Conservation (phyloP, 2,113 vertebrate species). For the Neolamprologus falcicula region DNA sequence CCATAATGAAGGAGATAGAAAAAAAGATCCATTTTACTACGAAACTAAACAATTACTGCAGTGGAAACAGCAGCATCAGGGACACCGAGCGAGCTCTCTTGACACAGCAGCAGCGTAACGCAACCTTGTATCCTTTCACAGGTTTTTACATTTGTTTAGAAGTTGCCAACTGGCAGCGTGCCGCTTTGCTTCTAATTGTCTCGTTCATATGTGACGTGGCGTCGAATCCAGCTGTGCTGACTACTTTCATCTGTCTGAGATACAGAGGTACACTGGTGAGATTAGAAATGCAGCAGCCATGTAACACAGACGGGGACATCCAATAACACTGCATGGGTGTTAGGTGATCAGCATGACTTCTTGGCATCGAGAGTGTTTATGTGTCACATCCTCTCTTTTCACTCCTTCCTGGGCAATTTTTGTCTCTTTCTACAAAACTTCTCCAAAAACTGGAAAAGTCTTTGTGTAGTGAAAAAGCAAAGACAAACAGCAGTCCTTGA, state of each 20-base stretch:
- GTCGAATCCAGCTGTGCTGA: neutral
- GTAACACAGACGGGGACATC: neutral
- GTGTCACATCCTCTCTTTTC: neutral
- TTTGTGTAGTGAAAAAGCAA: neutral
- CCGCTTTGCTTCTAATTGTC: neutral
- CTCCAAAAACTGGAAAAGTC: neutral
- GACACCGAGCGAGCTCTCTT: neutral
- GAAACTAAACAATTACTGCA: slow-evolving; percentile 34
- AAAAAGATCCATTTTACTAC: neutral
- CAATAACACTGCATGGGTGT: neutral
- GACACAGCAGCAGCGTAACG: neutral
- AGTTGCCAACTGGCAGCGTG: neutral
- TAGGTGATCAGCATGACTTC: neutral
- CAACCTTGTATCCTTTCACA: neutral
- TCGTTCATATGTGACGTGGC: neutral
- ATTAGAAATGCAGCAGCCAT: neutral
- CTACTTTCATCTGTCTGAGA: neutral
- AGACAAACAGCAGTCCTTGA: neutral
- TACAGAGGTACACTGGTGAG: neutral
- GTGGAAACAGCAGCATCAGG: neutral
- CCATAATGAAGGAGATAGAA: neutral
- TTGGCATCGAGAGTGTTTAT: neutral
- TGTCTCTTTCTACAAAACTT: neutral
- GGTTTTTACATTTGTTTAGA: neutral
- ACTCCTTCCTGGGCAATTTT: neutral